Evolutionary conservation across 37 sponge, comb jelly and placozoan genomes (phyloP).

Genomic region (Chondrilla cf. caribensis): DNA sequence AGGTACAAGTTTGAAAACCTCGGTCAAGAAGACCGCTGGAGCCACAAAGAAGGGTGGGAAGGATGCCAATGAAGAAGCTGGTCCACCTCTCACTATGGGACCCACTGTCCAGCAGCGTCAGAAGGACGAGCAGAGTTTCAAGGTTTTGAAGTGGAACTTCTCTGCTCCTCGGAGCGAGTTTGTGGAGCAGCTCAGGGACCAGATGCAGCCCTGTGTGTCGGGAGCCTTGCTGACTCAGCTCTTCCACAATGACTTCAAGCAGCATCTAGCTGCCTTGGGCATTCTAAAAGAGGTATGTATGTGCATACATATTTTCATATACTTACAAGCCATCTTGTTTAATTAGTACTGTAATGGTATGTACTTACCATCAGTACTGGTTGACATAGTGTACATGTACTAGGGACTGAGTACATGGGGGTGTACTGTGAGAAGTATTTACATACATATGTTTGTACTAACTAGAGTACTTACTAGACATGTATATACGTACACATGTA

Average conservation of each 20-base stretch:
- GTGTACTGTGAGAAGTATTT: too few relatives aligned
- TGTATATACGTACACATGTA: too few relatives aligned
- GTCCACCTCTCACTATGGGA: constrained; percentile 39
- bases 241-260: constrained; percentile 89
- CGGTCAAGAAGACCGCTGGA: not conserved
- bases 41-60: not conserved
- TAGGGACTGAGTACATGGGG: too few relatives aligned
- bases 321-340: not conserved
- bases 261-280: constrained; percentile 69
- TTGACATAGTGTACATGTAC: too few relatives aligned
- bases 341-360: too few relatives aligned
- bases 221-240: constrained; percentile 58
- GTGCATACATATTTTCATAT: not conserved
- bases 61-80: constrained; percentile 22
- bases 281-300: constrained; percentile 55
- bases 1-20: not conserved
- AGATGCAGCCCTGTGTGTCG: constrained; percentile 74
- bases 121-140: constrained; percentile 75
- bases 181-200: constrained; percentile 86
- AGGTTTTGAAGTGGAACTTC: constrained; percentile 89
- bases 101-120: constrained; percentile 51
- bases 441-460: too few relatives aligned
- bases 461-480: too few relatives aligned
- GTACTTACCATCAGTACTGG: too few relatives aligned
- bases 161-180: constrained; percentile 79